Evolutionary conservation across 2,888 invertebrate genomes (phyloP).

Genomic region (Sabellastarte sp.): DNA sequence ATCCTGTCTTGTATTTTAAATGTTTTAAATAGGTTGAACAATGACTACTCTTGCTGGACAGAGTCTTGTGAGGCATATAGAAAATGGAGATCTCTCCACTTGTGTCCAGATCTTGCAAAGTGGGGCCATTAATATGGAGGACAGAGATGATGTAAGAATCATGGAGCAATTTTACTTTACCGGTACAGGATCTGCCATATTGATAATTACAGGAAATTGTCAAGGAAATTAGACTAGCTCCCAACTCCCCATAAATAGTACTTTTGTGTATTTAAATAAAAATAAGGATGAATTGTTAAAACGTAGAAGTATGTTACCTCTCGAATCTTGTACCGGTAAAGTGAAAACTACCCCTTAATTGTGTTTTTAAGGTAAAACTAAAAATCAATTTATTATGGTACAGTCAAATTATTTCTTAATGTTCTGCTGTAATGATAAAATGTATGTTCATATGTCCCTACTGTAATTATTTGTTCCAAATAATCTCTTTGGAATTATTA

Average conservation of each 20-base stretch:
- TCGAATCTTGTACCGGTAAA: too few species aligned
- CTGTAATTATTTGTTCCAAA: background rate
- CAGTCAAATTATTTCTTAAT: too few species aligned
- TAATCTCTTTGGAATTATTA: background rate
- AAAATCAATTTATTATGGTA: too few species aligned
- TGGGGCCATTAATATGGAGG: constrained; percentile 81
- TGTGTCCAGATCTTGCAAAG: constrained; percentile 79
- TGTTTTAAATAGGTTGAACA: too few species aligned
- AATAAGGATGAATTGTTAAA: background rate
- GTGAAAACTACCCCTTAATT: too few species aligned
- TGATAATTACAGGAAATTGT: too few species aligned
- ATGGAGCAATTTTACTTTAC: constrained; percentile 17
- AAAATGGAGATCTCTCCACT: constrained; percentile 70
- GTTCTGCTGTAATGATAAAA: too few species aligned
- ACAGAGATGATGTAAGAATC: constrained; percentile 77
- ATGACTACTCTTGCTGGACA: constrained; percentile 46
- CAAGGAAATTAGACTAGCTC: background rate
- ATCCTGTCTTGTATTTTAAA: too few species aligned
- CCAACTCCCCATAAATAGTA: constrained; percentile 7
- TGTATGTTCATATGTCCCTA: background rate
- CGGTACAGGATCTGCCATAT: background rate
- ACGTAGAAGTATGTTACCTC: too few species aligned
- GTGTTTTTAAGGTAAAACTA: too few species aligned
- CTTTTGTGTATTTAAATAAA: too few species aligned
- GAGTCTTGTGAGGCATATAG: constrained; percentile 48